These are phyloP conservation scores for Pelosia muscerda DNA, from an alignment of 2,888 invertebrate genomes.

Conservation along the genomic window DNA sequence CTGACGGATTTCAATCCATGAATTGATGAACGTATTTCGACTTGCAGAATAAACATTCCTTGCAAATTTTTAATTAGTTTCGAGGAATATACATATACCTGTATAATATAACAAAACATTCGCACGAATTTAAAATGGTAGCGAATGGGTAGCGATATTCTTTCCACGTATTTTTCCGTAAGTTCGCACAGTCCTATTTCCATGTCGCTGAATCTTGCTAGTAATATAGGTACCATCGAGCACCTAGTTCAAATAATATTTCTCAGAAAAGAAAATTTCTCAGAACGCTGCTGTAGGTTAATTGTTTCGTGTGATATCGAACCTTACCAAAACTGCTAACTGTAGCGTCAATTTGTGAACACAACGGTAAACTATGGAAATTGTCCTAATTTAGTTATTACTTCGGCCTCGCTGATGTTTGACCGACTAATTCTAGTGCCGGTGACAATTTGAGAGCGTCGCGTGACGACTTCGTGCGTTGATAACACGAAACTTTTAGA, in stretches of 20 bases:
- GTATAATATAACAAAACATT: too few species aligned
- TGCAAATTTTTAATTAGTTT: too few species aligned
- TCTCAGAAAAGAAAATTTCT: background rate
- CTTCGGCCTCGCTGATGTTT: conserved; percentile 11
- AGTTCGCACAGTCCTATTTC: too few species aligned
- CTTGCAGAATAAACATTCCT: too few species aligned
- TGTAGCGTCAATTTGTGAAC: background rate
- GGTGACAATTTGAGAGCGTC: background rate
- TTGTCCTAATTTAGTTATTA: conserved; percentile 11
- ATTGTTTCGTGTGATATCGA: background rate
- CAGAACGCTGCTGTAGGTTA: background rate
- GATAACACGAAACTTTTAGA: background rate
- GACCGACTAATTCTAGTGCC: background rate
- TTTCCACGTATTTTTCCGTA: too few species aligned
- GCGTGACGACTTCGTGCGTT: conserved; percentile 4
- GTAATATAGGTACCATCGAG: too few species aligned
- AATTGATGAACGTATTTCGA: too few species aligned
- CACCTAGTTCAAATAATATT: background rate
- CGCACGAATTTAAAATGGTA: too few species aligned
- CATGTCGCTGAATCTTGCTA: too few species aligned
- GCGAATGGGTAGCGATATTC: too few species aligned
- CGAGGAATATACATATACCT: too few species aligned
- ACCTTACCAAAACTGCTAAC: background rate
- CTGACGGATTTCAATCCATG: too few species aligned
- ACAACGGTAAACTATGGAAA: conserved; percentile 10